Evolutionary conservation across 1,140 invertebrate species (phyloP).

Genomic region (Pinna nobilis): DNA sequence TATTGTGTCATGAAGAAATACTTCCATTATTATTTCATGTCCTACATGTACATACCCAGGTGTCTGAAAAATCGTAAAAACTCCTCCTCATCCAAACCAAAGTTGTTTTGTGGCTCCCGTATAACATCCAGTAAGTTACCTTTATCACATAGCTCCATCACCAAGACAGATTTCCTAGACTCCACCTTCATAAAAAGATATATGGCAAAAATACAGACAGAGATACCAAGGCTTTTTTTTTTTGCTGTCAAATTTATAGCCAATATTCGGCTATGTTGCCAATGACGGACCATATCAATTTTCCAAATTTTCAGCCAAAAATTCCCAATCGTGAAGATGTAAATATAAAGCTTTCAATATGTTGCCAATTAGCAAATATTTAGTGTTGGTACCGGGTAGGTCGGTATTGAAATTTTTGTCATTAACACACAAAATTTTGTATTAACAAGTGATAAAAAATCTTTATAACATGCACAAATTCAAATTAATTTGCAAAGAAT

Average conservation of each 20-base stretch:
- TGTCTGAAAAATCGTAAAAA: conserved; percentile 34
- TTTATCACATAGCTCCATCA: conserved; percentile 43
- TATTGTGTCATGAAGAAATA: not conserved
- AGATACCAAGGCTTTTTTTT: not conserved
- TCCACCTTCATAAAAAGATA: not conserved
- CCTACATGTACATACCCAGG: conserved; percentile 17
- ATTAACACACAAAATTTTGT: too few relatives aligned
- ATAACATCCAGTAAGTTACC: conserved; percentile 35
- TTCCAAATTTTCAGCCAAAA: too few relatives aligned
- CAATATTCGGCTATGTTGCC: too few relatives aligned
- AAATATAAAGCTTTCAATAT: not conserved
- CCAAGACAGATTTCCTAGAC: conserved; percentile 16
- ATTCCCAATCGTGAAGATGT: too few relatives aligned
- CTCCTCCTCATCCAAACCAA: conserved; percentile 33
- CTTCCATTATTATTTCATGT: not conserved
- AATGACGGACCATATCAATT: not conserved
- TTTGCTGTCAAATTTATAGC: too few relatives aligned
- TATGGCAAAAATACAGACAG: not conserved
- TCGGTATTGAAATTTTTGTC: too few relatives aligned
- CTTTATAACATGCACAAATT: too few relatives aligned
- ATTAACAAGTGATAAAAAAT: too few relatives aligned
- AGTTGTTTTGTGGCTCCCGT: conserved; percentile 32
- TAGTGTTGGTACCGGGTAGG: not conserved
- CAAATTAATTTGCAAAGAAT: too few relatives aligned
- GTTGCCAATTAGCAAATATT: not conserved